Percentiles rank a stretch among this genome's conserved stretches.
phyloP scores from a whole-genome alignment of 1,140 invertebrate genomes.

The Wiebesia pumilae region DNA sequence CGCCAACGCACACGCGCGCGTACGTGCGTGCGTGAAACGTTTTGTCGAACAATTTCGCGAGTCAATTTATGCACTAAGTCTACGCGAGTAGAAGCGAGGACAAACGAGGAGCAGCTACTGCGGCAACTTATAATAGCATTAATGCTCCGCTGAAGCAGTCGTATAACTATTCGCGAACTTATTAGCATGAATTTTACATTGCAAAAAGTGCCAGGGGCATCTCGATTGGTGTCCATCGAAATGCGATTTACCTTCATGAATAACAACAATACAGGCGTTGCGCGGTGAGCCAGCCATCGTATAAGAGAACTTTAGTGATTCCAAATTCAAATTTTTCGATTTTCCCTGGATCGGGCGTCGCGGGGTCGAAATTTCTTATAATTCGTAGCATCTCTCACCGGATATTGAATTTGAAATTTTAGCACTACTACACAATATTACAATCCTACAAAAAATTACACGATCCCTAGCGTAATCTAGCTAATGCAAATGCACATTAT shows the following conservation, averaged over 20 bases:
- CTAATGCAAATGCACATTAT: not conserved
- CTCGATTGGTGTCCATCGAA: constrained; percentile 22
- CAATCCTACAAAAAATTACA: not conserved
- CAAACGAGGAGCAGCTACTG: constrained; percentile 15
- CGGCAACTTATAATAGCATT: constrained; percentile 36
- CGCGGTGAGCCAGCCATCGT: not conserved
- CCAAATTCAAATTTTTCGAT: constrained; percentile 37
- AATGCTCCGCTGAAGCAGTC: not conserved
- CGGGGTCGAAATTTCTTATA: not conserved
- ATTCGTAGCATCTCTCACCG: not conserved
- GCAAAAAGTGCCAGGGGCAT: constrained; percentile 2
- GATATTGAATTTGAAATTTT: constrained; percentile 44
- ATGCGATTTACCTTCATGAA: constrained; percentile 40
- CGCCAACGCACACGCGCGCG: not conserved
- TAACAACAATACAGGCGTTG: constrained; percentile 8
- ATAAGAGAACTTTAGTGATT: constrained; percentile 16
- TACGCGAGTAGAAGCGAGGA: not conserved
- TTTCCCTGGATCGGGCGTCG: not conserved
- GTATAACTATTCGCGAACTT: constrained; percentile 30
- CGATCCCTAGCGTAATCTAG: not conserved
- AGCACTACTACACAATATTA: not conserved
- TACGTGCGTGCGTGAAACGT: not conserved
- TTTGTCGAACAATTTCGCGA: constrained; percentile 19
- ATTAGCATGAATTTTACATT: constrained; percentile 46
- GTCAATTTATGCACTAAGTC: constrained; percentile 8